Evolutionary conservation across 2,888 invertebrate genomes (phyloP).

Genomic region (Lysandra coridon): DNA sequence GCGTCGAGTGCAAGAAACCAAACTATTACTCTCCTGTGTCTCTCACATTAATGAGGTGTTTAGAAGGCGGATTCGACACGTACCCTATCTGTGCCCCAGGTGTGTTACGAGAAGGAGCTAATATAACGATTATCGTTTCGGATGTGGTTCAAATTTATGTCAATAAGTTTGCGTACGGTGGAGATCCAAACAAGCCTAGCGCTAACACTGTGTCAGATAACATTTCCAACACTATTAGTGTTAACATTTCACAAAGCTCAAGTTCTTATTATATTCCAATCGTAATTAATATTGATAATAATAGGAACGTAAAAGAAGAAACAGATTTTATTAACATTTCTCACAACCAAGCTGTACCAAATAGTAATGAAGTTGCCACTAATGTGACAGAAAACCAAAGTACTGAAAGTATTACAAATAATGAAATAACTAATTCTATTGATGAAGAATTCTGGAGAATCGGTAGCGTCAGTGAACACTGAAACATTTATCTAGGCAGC

Average conservation of each 20-base stretch:
- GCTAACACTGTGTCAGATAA: not conserved
- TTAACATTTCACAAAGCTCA: conserved; percentile 5
- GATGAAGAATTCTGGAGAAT: conserved; percentile 5
- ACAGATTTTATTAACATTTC: not conserved
- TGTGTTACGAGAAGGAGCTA: conserved; percentile 45
- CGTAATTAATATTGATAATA: not conserved
- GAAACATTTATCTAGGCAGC: not conserved
- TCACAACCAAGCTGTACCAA: not conserved
- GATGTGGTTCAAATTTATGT: conserved; percentile 37
- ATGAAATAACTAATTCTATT: conserved; percentile 3
- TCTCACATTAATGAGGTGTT: conserved; percentile 52
- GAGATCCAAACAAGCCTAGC: not conserved
- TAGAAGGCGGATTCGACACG: conserved; percentile 55
- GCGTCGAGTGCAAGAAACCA: conserved; percentile 51
- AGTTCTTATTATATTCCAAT: not conserved
- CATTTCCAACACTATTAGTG: conserved; percentile 11
- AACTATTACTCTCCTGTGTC: conserved; percentile 53
- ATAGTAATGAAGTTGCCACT: not conserved
- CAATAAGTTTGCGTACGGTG: not conserved
- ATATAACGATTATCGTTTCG: conserved; percentile 36
- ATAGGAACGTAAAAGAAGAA: not conserved
- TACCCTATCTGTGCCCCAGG: conserved; percentile 55
- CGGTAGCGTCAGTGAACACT: not conserved
- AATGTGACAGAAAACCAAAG: not conserved
- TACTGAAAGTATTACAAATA: not conserved